A percentile compares a stretch with the other conserved stretches of the same genome.
These are phyloP conservation scores for Heliconius himera DNA, from an alignment of 1,140 invertebrate genomes.

Conservation along the genomic window DNA sequence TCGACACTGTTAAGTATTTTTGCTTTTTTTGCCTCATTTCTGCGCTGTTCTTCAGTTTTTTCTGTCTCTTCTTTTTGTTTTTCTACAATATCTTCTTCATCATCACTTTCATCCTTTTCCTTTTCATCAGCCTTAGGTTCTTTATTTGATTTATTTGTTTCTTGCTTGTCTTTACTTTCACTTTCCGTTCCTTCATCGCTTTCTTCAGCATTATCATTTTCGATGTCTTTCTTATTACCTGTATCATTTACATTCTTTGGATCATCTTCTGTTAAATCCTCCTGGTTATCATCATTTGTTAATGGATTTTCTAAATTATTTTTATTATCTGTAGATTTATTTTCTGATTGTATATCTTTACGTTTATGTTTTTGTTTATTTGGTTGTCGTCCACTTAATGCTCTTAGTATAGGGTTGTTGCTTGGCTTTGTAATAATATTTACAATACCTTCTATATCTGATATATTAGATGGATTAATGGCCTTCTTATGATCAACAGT, in stretches of 20 bases:
- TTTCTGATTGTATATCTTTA: constrained; percentile 22
- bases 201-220: constrained; percentile 31
- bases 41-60: constrained; percentile 47
- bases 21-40: constrained; percentile 68
- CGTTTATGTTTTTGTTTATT: constrained; percentile 29
- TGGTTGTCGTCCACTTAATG: constrained; percentile 34
- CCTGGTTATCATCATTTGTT: constrained; percentile 23
- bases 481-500: constrained; percentile 38
- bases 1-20: constrained; percentile 67
- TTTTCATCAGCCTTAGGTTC: constrained; percentile 31
- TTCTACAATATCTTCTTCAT: constrained; percentile 36
- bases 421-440: constrained; percentile 59
- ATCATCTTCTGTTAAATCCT: constrained; percentile 29
- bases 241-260: constrained; percentile 33
- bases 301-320: constrained; percentile 22
- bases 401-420: constrained; percentile 42
- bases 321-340: neutral
- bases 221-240: constrained; percentile 32
- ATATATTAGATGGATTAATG: constrained; percentile 53
- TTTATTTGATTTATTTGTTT: constrained; percentile 30
- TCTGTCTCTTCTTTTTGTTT: constrained; percentile 32
- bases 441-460: constrained; percentile 68
- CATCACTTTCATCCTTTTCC: constrained; percentile 36
- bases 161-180: constrained; percentile 30
- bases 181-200: constrained; percentile 39